phyloP scores from a whole-genome alignment of 2,797 vertebrate species.

The Eutrigla gurnardus region DNA sequence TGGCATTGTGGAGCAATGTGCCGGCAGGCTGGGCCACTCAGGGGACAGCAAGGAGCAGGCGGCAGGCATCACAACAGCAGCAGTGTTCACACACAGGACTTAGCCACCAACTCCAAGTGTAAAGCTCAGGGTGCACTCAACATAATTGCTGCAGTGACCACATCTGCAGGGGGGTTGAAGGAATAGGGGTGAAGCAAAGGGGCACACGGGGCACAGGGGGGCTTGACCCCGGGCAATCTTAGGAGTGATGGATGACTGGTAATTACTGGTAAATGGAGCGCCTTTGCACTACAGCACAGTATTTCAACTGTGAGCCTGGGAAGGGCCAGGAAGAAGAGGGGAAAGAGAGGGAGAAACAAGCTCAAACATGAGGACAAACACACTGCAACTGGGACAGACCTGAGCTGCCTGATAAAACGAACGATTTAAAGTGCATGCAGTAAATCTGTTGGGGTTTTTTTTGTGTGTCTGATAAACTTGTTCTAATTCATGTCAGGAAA shows the following conservation, averaged over 20 bases:
- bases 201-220: constrained; percentile 78
- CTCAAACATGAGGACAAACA: constrained; percentile 42
- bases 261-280: constrained; percentile 89
- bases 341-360: constrained; percentile 26
- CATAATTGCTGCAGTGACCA: constrained; percentile 86
- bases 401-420: constrained; percentile 4
- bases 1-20: constrained; percentile 81
- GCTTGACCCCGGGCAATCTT: constrained; percentile 87
- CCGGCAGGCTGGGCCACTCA: constrained; percentile 69
- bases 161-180: constrained; percentile 78
- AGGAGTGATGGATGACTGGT: constrained; percentile 88
- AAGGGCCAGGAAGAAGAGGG: constrained; percentile 43
- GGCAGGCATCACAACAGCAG: constrained; percentile 77
- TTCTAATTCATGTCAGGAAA: constrained; percentile 37
- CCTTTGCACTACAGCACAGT: constrained; percentile 82
- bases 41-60: constrained; percentile 74
- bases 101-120: constrained; percentile 80
- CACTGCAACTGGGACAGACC: constrained; percentile 5
- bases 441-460: constrained; percentile 32
- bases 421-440: constrained; percentile 25
- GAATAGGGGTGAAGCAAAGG: constrained; percentile 70
- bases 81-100: constrained; percentile 75
- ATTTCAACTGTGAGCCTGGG: constrained; percentile 82
- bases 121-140: constrained; percentile 82
- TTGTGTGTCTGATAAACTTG: constrained; percentile 37